These are phyloP conservation scores for Ophiothrix spiculata DNA, from an alignment of 35 echinoderm and acorn worm genomes.

Conservation along the genomic window DNA sequence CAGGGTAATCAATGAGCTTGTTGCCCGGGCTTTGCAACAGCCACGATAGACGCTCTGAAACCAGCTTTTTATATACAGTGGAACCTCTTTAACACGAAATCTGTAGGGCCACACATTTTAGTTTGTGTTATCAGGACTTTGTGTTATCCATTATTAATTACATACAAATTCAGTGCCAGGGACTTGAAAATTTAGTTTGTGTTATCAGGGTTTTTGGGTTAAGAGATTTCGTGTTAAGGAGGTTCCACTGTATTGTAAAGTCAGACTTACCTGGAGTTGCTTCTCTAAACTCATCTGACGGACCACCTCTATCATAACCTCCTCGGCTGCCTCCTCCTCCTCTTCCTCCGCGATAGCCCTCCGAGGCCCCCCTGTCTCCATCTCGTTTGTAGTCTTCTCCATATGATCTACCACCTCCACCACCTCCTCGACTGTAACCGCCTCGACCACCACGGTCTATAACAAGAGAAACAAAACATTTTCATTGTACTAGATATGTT, in stretches of 20 bases:
- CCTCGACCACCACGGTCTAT: conserved; percentile 33
- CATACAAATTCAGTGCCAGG: no score
- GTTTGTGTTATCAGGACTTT: no score
- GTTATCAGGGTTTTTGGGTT: no score
- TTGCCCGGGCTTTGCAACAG: no score
- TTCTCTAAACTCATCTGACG: conserved; percentile 75
- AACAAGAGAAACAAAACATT: background rate
- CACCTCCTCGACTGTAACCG: background rate
- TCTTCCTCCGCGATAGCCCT: conserved; percentile 26
- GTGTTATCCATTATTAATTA: no score
- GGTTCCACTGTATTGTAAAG: background rate
- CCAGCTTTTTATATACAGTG: background rate
- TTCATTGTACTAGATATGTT: no score
- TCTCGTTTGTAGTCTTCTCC: conserved; percentile 45
- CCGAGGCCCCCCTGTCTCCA: conserved; percentile 18
- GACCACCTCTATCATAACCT: conserved; percentile 20
- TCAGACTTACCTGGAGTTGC: conserved; percentile 64
- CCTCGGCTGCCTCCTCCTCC: conserved; percentile 14
- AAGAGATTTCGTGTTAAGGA: no score
- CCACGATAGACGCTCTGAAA: no score
- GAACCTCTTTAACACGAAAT: no score
- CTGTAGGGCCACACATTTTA: no score
- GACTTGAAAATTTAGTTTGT: no score
- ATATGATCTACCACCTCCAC: conserved; percentile 26
- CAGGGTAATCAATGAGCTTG: no score